Evolutionary conservation across 2,113 vertebrate species (phyloP), one percentile per base, ranked within the genome.

Genomic region (Callipepla californica): DNA sequence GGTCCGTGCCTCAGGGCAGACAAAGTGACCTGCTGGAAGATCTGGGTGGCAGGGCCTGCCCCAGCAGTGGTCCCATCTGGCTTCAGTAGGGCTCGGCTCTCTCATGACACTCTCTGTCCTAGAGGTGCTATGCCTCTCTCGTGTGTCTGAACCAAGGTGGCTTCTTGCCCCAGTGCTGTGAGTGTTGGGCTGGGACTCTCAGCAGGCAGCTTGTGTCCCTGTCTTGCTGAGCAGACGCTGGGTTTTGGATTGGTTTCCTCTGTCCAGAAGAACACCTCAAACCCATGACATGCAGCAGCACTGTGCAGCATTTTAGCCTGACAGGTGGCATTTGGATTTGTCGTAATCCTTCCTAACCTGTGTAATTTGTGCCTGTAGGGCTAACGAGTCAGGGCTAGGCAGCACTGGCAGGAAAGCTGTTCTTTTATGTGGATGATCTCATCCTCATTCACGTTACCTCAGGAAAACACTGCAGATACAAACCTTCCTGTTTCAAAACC

Each of bases 321-420:
- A 6, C 11, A 18, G 48, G 5, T 73, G 72, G 55, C n/a, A n/a
- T 83, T 42, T 13, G 53, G 40, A 17, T 12, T 80, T 83, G 38
- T 18, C 17, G 20, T 28, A 69, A 1, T 76, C 14, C 55, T 90
- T 79, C 9, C 1, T 81, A 85, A 87, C 23, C 17, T n/a, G 9
- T 85, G n/a, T 57, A 21, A 28, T 58, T 42, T n/a, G 26, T 85
- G 45, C 45, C 45, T 61, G 7, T 40, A 22, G 8, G n/a, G 38
- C 50, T 5, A 53, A 1, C 47, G 7, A 80, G 66, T 38, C 3
- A 4, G 48, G 42, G 28, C 57, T 87, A 45, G 66, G 51, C 69
- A 65, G 80, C 4, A 1, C 36, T 79, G 22, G 8, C 42, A 87
- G 0, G 0, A 38, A 55, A 73, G 32, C 0, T 0, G 6, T 67